Percentiles rank a stretch among this genome's conserved stretches.
These are phyloP conservation scores for Meiosimyza platycephala DNA, from an alignment of 2,888 invertebrate genomes.

Conservation along the genomic window DNA sequence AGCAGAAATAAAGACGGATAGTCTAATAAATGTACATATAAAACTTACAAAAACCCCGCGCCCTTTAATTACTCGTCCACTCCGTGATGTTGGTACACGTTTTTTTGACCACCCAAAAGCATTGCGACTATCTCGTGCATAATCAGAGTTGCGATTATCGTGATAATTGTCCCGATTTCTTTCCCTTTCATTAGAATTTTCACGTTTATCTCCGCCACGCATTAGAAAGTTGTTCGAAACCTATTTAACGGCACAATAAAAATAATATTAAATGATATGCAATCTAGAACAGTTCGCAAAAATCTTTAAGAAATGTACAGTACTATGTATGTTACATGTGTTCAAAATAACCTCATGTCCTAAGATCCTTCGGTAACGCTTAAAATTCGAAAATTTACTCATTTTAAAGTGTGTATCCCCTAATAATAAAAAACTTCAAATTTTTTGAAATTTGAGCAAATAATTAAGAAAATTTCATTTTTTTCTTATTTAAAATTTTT, in stretches of 20 bases:
- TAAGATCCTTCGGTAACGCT: no score
- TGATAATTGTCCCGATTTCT: constrained; percentile 49
- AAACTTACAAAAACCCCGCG: constrained; percentile 89
- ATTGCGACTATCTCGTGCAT: constrained; percentile 51
- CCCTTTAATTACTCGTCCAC: constrained; percentile 90
- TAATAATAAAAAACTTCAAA: no score
- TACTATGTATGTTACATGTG: background rate
- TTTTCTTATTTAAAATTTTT: no score
- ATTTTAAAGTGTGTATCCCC: no score
- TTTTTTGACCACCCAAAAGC: constrained; percentile 67
- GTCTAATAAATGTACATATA: background rate
- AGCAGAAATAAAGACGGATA: background rate
- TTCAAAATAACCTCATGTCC: no score
- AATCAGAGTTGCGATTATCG: constrained; percentile 51
- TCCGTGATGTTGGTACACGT: constrained; percentile 69
- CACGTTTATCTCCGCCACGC: constrained; percentile 65
- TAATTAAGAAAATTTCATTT: no score
- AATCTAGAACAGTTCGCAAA: background rate
- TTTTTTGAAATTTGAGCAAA: no score
- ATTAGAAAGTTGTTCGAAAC: constrained; percentile 89
- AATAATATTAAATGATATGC: background rate
- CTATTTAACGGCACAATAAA: constrained; percentile 45
- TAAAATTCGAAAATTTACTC: no score
- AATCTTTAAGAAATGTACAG: background rate
- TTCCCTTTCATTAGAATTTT: constrained; percentile 51